Evolutionary conservation across 2,797 vertebrate species (phyloP), one percentile per base, ranked within the genome.

Genomic region (Macroramphosus scolopax): DNA sequence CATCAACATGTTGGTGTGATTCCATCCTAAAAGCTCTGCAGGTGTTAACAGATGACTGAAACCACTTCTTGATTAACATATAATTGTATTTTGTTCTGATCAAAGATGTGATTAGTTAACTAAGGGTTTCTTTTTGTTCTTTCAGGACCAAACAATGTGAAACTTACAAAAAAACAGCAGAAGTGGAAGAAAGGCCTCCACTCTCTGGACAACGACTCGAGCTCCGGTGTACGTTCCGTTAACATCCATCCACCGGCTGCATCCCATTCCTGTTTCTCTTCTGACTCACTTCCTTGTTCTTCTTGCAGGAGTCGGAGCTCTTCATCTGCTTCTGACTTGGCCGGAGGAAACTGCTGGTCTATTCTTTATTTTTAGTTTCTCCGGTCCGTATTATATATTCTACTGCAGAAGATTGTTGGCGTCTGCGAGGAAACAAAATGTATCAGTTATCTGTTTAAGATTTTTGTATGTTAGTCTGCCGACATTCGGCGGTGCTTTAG

Each of bases 281-380:
- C 11, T 33, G 17, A 28, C n/a, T 58, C 15, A 24, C 14, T 52
- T 42, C 13, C 16, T n/a, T 48, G 0, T 48, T 10, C 22, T 20
- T 58, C 47, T 56, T 48, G 2, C 61, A 87, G 84, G 69, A 81
- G 55, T 56, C 82, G 11, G 85, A 88, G 75, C 84, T 88, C 42
- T 86, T 60, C 55, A 86, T 90, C 77, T 86, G 86, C 40, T 37
- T 88, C 12, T 85, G 75, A 81, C 60, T 45, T 31, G 1, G 18
- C 28, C 51, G 3, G 44, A 42, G 6, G 43, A 41, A 39, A 17
- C 39, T 0, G 14, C 35, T 10, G 7, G 25, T 6, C 3, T 10
- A 2, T 18, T 11, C 16, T 18, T 32, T 25, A 7, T 31, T 18
- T 43, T n/a, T n/a, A n/a, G n/a, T n/a, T n/a, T n/a, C n/a, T n/a